These are phyloP conservation scores for Atherinosoma microstoma DNA, from an alignment of 2,797 vertebrate genomes.

Conservation along the genomic window DNA sequence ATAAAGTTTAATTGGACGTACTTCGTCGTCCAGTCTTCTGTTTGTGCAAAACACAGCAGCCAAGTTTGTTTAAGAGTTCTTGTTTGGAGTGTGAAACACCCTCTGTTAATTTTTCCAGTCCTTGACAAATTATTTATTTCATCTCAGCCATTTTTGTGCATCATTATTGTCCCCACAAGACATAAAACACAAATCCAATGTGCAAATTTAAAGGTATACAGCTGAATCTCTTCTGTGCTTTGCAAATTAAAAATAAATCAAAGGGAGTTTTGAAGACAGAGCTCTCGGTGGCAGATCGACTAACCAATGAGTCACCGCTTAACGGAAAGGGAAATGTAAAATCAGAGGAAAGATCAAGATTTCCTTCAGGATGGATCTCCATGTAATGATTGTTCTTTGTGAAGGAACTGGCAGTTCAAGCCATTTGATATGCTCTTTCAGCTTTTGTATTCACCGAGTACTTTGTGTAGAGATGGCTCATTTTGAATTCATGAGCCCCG, in stretches of 20 bases:
- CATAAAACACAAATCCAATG: conserved; percentile 13
- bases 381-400: conserved; percentile 38
- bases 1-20: not conserved
- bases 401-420: conserved; percentile 24
- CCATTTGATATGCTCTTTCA: conserved; percentile 35
- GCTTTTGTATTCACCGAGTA: conserved; percentile 48
- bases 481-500: conserved; percentile 65
- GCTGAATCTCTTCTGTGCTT: not conserved
- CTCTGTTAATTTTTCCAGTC: not conserved
- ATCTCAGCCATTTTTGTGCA: not conserved
- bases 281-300: conserved; percentile 4
- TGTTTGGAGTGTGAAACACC: not conserved
- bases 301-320: conserved; percentile 19
- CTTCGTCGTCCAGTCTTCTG: not conserved
- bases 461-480: conserved; percentile 52
- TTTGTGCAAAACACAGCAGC: not conserved
- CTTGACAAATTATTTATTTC: not conserved
- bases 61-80: not conserved
- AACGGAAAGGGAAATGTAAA: conserved; percentile 24
- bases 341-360: conserved; percentile 25
- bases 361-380: conserved; percentile 24
- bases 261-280: conserved; percentile 23
- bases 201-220: conserved; percentile 1
- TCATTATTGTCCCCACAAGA: not conserved
- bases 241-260: conserved; percentile 33